Evolutionary conservation across 1,140 invertebrate species (phyloP).

Genomic region (Halictus rubicundus): DNA sequence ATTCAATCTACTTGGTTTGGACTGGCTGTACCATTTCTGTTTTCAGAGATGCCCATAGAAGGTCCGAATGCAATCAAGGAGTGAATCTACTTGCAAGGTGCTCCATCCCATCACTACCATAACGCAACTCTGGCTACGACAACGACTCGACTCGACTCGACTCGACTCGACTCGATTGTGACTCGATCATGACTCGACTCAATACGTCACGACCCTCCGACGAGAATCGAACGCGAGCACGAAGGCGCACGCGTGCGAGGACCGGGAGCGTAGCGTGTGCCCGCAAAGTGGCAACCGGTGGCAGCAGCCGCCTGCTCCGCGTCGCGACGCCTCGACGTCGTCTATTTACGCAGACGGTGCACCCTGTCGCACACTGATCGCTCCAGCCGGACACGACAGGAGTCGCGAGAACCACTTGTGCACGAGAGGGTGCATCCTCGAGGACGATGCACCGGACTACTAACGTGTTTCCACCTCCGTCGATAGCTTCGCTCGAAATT

Average conservation of each 20-base stretch:
- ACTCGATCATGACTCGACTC: no score
- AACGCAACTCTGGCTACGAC: no score
- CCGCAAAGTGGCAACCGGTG: constrained; percentile 70
- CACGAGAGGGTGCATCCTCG: constrained; percentile 24
- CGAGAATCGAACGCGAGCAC: constrained; percentile 48
- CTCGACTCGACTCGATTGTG: no score
- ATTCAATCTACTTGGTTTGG: no score
- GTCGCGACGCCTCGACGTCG: constrained; percentile 30
- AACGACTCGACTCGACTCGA: no score
- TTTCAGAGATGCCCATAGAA: no score
- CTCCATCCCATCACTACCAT: no score
- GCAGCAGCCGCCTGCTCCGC: constrained; percentile 44
- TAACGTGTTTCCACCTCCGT: neutral
- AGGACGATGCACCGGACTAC: constrained; percentile 4
- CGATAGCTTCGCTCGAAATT: no score
- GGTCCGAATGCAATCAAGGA: no score
- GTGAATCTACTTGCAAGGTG: no score
- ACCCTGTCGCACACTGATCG: constrained; percentile 54
- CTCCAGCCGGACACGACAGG: constrained; percentile 25
- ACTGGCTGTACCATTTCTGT: no score
- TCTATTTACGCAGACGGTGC: constrained; percentile 67
- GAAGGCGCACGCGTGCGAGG: constrained; percentile 19
- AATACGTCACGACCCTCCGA: neutral
- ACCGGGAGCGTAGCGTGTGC: constrained; percentile 14
- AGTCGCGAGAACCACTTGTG: constrained; percentile 27